Conservation (phyloP, 1,140 invertebrate species). For the Polypedilum pembai region DNA sequence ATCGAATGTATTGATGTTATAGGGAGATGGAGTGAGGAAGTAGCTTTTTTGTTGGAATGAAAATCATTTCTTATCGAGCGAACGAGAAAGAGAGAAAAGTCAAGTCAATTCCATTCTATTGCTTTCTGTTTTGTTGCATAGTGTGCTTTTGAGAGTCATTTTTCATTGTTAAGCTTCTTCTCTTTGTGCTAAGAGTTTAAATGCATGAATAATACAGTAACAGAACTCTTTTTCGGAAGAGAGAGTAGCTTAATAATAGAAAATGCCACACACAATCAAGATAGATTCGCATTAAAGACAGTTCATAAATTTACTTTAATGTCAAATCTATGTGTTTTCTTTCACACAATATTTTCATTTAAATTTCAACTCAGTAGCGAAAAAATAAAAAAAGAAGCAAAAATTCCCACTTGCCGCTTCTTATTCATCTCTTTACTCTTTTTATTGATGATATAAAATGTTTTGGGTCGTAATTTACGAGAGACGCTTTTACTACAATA, state of each 20-base stretch:
- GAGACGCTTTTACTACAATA: not conserved
- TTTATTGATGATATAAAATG: constrained; percentile 19
- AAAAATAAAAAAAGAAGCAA: no score
- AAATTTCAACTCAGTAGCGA: not conserved
- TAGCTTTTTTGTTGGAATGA: no score
- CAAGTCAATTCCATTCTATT: not conserved
- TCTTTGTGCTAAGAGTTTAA: not conserved
- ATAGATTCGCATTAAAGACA: constrained; percentile 2
- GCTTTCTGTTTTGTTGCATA: not conserved
- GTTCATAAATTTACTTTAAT: constrained; percentile 19
- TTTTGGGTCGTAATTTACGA: constrained; percentile 1
- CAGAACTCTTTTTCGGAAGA: not conserved
- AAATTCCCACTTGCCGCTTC: not conserved
- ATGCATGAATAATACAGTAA: not conserved
- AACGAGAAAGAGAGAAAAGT: no score
- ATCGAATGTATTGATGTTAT: no score
- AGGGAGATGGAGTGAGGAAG: no score
- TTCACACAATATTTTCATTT: not conserved
- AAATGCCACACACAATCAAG: constrained; percentile 11
- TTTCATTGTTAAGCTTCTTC: constrained; percentile 8
- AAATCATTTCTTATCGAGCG: not conserved
- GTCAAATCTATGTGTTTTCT: not conserved
- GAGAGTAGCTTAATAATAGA: constrained; percentile 5
- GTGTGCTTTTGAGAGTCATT: constrained; percentile 3
- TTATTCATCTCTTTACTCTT: not conserved